Evolutionary conservation across 2,888 invertebrate genomes (phyloP).

Genomic region (Auanema freiburgensis): DNA sequence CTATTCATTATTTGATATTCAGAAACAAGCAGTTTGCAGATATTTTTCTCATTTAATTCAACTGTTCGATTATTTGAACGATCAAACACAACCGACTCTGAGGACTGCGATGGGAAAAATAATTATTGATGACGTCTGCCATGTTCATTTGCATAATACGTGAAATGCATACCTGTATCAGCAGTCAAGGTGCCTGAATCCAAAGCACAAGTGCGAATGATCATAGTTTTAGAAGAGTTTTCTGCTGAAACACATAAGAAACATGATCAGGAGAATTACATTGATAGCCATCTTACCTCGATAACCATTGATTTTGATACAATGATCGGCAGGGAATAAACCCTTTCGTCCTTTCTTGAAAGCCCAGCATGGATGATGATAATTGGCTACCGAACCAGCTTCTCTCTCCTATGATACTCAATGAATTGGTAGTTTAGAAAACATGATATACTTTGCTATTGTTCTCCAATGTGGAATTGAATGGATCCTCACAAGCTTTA

Average conservation of each 20-base stretch:
- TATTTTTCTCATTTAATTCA: no score
- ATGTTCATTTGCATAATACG: neutral
- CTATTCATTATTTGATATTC: no score
- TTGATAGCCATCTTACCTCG: conserved; percentile 73
- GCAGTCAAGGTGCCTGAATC: conserved; percentile 93
- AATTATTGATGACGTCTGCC: conserved; percentile 1
- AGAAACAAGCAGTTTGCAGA: no score
- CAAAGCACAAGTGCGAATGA: conserved; percentile 88
- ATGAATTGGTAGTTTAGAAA: neutral
- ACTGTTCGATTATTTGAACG: no score
- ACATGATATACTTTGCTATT: conserved; percentile 22
- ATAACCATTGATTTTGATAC: conserved; percentile 89
- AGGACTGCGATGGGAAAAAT: no score
- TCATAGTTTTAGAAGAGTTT: conserved; percentile 69
- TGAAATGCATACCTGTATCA: conserved; percentile 72
- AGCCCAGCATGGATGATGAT: conserved; percentile 90
- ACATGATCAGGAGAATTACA: neutral
- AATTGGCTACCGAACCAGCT: conserved; percentile 57
- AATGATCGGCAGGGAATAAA: conserved; percentile 91
- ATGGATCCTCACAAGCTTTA: conserved; percentile 84
- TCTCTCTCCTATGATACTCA: conserved; percentile 27
- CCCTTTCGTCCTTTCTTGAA: conserved; percentile 89
- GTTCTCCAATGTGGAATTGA: conserved; percentile 64
- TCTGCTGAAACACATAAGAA: conserved; percentile 44
- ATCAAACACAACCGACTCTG: no score